These are phyloP conservation scores for Scomber scombrus DNA, from an alignment of 2,113 vertebrate species.

Conservation along the genomic window DNA sequence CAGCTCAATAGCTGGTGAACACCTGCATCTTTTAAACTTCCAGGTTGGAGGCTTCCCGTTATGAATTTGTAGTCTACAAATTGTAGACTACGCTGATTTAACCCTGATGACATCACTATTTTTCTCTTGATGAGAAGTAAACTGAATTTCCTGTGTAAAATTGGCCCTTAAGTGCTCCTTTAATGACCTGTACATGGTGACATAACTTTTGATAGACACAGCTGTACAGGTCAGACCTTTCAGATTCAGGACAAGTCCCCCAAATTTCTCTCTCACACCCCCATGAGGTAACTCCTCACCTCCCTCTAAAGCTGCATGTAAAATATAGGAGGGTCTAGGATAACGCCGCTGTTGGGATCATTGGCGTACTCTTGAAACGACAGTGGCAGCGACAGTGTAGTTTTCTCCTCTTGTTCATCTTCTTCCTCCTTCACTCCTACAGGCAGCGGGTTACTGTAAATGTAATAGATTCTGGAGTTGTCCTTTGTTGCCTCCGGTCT, in stretches of 20 bases:
- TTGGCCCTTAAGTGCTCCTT: too few relatives aligned
- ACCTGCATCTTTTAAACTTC: neutral
- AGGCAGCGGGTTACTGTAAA: slow-evolving; percentile 84
- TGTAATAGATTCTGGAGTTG: slow-evolving; percentile 84
- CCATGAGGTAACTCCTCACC: neutral
- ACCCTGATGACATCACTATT: neutral
- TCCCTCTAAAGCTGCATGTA: slow-evolving; percentile 83
- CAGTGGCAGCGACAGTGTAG: neutral
- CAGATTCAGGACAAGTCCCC: neutral
- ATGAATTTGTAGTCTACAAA: neutral
- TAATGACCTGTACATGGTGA: neutral
- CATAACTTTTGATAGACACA: neutral
- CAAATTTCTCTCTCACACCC: too few relatives aligned
- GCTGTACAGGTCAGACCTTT: neutral
- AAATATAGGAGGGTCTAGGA: slow-evolving; percentile 80
- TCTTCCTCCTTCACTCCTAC: slow-evolving; percentile 76
- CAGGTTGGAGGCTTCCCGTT: neutral
- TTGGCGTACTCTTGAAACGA: slow-evolving; percentile 63
- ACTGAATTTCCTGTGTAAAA: neutral
- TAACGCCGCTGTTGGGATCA: slow-evolving; percentile 66
- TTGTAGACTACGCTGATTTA: neutral
- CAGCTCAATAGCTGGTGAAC: too few relatives aligned
- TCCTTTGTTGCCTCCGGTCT: slow-evolving; percentile 64
- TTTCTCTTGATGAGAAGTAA: neutral
- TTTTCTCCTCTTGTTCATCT: slow-evolving; percentile 36